A percentile compares a stretch with the other conserved stretches of the same genome.
Evolutionary conservation across 1,140 invertebrate genomes (phyloP).

Genomic region (Drosophila murphyi): DNA sequence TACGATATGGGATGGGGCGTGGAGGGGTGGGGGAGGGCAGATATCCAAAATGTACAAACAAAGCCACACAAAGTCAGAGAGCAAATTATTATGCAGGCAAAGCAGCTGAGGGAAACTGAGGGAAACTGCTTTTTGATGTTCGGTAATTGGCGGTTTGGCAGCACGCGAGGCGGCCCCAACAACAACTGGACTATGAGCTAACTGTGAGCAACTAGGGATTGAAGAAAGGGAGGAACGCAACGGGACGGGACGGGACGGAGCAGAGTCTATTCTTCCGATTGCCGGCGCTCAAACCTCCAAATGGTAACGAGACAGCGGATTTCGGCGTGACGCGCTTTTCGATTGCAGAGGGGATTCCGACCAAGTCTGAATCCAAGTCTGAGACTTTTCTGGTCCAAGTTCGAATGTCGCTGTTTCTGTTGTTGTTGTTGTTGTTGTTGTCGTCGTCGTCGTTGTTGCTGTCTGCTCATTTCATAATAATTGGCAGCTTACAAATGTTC

Average conservation of each 20-base stretch:
- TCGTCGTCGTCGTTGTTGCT: constrained; percentile 47
- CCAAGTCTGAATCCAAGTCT: constrained; percentile 3
- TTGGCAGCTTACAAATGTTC: constrained; percentile 81
- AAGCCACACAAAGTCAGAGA: constrained; percentile 75
- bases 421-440: no score
- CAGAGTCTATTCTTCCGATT: constrained; percentile 55
- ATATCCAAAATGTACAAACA: constrained; percentile 62
- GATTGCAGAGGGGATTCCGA: constrained; percentile 29
- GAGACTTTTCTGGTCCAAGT: constrained; percentile 16
- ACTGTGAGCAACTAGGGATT: neutral
- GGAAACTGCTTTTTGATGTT: constrained; percentile 81
- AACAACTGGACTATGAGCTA: constrained; percentile 19
- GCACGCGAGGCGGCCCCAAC: constrained; percentile 68
- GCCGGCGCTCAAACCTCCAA: constrained; percentile 65
- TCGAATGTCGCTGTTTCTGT: constrained; percentile 57
- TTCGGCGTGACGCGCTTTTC: constrained; percentile 77
- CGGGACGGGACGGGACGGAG: constrained; percentile 28
- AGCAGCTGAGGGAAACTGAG: constrained; percentile 42
- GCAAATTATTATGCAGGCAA: constrained; percentile 78
- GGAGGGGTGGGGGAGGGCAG: neutral
- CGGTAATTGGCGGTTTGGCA: constrained; percentile 81
- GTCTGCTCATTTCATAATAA: constrained; percentile 79
- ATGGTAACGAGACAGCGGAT: constrained; percentile 72
- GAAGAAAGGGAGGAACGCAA: neutral
- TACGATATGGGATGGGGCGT: no score